A percentile compares a stretch with the other conserved stretches of the same genome.
These are phyloP conservation scores for Drosophila jambulina DNA, from an alignment of 1,140 invertebrate genomes.

Conservation along the genomic window DNA sequence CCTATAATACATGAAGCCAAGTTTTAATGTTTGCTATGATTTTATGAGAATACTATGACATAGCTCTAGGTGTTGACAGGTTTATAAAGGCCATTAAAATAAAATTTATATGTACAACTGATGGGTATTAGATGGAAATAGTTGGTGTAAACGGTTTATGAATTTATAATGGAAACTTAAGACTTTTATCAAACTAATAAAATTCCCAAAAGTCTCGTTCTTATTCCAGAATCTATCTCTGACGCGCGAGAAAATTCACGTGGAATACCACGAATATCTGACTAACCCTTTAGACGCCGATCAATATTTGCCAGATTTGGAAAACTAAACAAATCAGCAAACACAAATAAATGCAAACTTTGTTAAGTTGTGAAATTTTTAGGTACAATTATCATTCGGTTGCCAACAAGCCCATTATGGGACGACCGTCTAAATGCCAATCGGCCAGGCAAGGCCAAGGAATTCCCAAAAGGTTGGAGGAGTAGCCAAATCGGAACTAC, in stretches of 20 bases:
- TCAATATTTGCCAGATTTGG: constrained; percentile 38
- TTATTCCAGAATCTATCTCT: neutral
- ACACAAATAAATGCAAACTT: constrained; percentile 23
- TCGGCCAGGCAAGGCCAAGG: constrained; percentile 15
- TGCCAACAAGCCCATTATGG: constrained; percentile 23
- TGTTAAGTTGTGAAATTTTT: constrained; percentile 42
- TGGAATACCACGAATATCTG: constrained; percentile 40
- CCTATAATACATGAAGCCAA: neutral
- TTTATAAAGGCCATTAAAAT: constrained; percentile 8
- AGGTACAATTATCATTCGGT: constrained; percentile 34
- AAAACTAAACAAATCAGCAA: constrained; percentile 24
- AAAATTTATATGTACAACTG: neutral
- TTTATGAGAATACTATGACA: neutral
- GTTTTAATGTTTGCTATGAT: constrained; percentile 10
- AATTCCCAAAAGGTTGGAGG: constrained; percentile 13
- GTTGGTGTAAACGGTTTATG: neutral
- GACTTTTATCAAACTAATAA: no score
- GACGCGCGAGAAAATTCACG: constrained; percentile 15
- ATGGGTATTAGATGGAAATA: neutral
- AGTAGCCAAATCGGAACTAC: neutral
- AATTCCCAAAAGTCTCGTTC: neutral
- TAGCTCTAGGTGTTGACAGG: neutral
- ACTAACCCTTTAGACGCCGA: constrained; percentile 23
- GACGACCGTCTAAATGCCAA: neutral
- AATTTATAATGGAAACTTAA: neutral